Conservation (phyloP, 2,888 invertebrate genomes). For the Oscheius sp. region DNA sequence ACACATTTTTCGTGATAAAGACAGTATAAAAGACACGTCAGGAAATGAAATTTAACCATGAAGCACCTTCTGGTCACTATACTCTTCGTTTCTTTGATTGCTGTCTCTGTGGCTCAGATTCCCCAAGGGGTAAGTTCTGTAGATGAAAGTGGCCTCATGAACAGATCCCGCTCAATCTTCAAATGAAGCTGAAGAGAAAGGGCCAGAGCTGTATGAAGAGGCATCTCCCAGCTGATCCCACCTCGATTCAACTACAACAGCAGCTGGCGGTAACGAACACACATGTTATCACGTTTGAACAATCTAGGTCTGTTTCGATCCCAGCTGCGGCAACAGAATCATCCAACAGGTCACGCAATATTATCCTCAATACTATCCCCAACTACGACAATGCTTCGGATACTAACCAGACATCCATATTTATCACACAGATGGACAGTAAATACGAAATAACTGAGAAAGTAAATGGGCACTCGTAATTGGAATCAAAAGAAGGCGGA, state of each 20-base stretch:
- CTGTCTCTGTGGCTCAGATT: background rate
- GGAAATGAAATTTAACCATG: background rate
- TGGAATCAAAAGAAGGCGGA: background rate
- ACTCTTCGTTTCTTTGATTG: background rate
- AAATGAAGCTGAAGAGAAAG: background rate
- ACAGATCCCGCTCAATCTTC: background rate
- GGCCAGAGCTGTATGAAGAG: background rate
- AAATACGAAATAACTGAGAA: too few relatives aligned
- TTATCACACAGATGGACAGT: too few relatives aligned
- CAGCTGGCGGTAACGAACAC: background rate
- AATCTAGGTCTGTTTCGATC: background rate
- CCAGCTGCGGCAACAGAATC: conserved; percentile 3
- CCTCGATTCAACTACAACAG: background rate
- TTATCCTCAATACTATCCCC: background rate
- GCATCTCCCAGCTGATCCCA: background rate
- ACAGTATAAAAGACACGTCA: background rate
- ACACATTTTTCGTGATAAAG: background rate
- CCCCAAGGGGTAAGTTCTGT: background rate
- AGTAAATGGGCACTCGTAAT: background rate
- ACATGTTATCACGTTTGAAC: background rate
- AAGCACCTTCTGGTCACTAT: background rate
- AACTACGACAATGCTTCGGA: background rate
- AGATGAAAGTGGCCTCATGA: background rate
- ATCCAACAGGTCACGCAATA: background rate
- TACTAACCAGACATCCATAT: background rate